phyloP scores from a whole-genome alignment of 2,113 vertebrate genomes.

The Gymnorhina tibicen region DNA sequence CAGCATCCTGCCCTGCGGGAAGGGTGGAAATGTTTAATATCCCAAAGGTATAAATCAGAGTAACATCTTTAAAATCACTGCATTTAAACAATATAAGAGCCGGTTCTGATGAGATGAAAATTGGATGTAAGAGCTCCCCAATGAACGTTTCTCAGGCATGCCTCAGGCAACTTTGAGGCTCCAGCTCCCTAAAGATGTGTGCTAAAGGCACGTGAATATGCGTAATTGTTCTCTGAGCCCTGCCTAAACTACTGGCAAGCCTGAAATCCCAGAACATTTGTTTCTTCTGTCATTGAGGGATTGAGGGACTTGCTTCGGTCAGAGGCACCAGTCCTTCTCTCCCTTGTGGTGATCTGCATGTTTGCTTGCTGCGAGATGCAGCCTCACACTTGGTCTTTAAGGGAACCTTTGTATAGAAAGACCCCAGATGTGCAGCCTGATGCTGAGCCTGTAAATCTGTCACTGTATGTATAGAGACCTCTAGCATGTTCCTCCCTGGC shows the following conservation, averaged over 20 bases:
- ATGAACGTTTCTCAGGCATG: neutral
- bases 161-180: conserved; percentile 25
- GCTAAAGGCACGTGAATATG: conserved; percentile 26
- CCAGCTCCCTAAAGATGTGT: neutral
- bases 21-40: neutral
- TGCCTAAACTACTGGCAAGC: conserved; percentile 1
- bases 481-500: conserved; percentile 20
- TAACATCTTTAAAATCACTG: neutral
- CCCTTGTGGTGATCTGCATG: neutral
- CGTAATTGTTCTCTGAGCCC: neutral
- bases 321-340: neutral
- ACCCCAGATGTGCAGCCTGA: neutral
- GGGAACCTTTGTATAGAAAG: conserved; percentile 6
- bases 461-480: neutral
- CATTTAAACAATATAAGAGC: conserved; percentile 8
- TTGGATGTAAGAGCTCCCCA: neutral
- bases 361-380: neutral
- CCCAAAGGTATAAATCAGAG: neutral
- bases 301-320: neutral
- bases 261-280: conserved; percentile 8
- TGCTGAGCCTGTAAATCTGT: conserved; percentile 30
- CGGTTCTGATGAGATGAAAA: neutral
- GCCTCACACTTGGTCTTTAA: conserved; percentile 2
- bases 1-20: neutral
- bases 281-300: neutral